Conservation (phyloP, 2,797 vertebrate species). For the Anguilla obscura region DNA sequence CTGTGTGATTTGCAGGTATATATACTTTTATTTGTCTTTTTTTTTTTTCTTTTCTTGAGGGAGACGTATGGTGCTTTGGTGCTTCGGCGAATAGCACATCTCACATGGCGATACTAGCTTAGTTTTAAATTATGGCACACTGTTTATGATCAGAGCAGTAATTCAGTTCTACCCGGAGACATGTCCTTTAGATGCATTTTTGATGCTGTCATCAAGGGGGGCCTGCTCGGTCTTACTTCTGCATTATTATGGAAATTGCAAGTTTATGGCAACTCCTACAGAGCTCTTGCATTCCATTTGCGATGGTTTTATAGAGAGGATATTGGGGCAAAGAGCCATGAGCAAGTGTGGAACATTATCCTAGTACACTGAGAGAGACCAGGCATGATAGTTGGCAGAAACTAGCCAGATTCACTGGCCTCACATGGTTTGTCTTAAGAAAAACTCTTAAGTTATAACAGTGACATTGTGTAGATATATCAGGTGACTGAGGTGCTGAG, state of each 20-base stretch:
- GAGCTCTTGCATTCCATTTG: conserved; percentile 27
- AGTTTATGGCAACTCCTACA: conserved; percentile 31
- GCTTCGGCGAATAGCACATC: neutral
- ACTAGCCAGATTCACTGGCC: neutral
- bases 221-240: conserved; percentile 40
- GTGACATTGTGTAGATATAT: neutral
- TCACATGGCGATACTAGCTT: neutral
- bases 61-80: neutral
- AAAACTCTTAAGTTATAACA: neutral
- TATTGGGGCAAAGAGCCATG: neutral
- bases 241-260: conserved; percentile 39
- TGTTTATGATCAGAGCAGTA: neutral
- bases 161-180: neutral
- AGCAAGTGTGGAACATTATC: conserved; percentile 9
- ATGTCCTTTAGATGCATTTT: conserved; percentile 27
- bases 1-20: neutral
- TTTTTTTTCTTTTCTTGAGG: neutral
- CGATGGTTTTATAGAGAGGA: conserved; percentile 34
- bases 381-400: neutral
- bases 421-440: neutral
- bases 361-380: neutral
- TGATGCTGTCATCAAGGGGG: conserved; percentile 27
- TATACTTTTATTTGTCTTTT: neutral
- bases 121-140: neutral
- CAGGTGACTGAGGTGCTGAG: neutral